A percentile compares a stretch with the other conserved stretches of the same genome.
Conservation (phyloP, 2,113 vertebrate species). For the Heterochromis multidens region DNA sequence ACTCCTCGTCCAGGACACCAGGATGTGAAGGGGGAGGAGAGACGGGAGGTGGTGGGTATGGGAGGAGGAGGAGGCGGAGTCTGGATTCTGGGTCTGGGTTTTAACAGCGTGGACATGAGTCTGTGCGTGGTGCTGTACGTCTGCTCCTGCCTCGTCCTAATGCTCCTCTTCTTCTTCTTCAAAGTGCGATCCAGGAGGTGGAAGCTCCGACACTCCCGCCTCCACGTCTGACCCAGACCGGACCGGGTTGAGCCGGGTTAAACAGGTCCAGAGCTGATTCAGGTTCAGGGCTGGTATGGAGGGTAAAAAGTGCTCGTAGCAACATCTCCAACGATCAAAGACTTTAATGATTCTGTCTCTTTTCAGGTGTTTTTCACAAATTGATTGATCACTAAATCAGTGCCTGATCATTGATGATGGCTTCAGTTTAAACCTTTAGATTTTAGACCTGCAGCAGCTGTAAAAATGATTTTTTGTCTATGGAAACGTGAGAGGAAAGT, state of each 20-base stretch:
- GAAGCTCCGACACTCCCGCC: slow-evolving; percentile 75
- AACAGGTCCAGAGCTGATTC: not conserved
- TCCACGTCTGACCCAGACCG: slow-evolving; percentile 59
- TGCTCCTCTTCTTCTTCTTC: slow-evolving; percentile 97
- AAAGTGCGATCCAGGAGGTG: slow-evolving; percentile 83
- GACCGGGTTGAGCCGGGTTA: not conserved
- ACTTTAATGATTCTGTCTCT: not conserved
- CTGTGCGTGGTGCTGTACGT: slow-evolving; percentile 90
- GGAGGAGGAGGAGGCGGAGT: slow-evolving; percentile 25
- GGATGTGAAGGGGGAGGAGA: not conserved
- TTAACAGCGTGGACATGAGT: slow-evolving; percentile 94
- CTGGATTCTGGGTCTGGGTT: slow-evolving; percentile 85
- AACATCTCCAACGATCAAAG: not conserved
- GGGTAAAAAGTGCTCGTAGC: too few species aligned
- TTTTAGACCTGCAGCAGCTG: too few species aligned
- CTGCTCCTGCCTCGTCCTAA: slow-evolving; percentile 86
- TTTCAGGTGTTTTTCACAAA: not conserved
- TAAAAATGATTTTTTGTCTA: not conserved
- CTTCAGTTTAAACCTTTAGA: not conserved
- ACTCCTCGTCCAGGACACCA: not conserved
- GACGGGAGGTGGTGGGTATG: not conserved
- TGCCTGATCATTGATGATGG: not conserved
- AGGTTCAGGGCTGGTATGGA: not conserved
- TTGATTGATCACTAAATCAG: not conserved
- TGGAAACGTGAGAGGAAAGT: not conserved